A percentile compares a stretch with the other conserved stretches of the same genome.
phyloP scores from a whole-genome alignment of 2,113 vertebrate species.

The Onychostruthus taczanowskii region DNA sequence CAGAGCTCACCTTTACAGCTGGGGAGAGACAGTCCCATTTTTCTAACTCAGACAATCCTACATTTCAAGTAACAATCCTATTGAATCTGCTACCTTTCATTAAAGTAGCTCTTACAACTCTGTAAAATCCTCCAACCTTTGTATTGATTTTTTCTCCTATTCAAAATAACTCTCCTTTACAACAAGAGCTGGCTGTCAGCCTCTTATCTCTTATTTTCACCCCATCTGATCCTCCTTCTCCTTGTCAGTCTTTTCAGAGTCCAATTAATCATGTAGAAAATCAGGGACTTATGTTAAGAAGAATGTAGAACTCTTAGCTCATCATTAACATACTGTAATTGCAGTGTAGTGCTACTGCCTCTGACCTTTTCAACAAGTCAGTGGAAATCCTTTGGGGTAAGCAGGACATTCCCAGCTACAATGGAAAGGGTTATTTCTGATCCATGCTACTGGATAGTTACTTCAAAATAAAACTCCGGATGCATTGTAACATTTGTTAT shows the following conservation, averaged over 20 bases:
- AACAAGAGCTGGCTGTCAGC: slow-evolving; percentile 54
- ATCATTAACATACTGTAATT: slow-evolving; percentile 57
- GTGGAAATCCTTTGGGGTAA: slow-evolving; percentile 3
- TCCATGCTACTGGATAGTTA: not conserved
- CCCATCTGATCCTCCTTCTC: slow-evolving; percentile 51
- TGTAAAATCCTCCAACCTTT: slow-evolving; percentile 65
- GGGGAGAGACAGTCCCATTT: not conserved
- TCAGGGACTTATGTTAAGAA: slow-evolving; percentile 49
- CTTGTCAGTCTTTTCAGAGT: slow-evolving; percentile 39
- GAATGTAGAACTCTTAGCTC: slow-evolving; percentile 37
- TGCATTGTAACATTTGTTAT: not conserved
- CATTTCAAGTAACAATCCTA: slow-evolving; percentile 50
- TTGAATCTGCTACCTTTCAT: slow-evolving; percentile 63
- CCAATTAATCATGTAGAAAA: slow-evolving; percentile 60
- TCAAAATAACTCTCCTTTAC: slow-evolving; percentile 66
- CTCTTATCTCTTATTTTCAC: slow-evolving; percentile 65
- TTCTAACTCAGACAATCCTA: slow-evolving; percentile 44
- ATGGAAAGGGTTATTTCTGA: not conserved
- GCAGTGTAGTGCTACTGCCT: slow-evolving; percentile 6
- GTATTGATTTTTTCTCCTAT: slow-evolving; percentile 64
- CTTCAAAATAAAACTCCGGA: slow-evolving; percentile 27
- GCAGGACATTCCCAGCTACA: slow-evolving; percentile 19
- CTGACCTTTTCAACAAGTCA: slow-evolving; percentile 26
- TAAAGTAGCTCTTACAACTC: slow-evolving; percentile 65
- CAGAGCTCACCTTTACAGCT: slow-evolving; percentile 7